These are phyloP conservation scores for Tachina fera DNA, from an alignment of 2,888 invertebrate species.

Conservation along the genomic window DNA sequence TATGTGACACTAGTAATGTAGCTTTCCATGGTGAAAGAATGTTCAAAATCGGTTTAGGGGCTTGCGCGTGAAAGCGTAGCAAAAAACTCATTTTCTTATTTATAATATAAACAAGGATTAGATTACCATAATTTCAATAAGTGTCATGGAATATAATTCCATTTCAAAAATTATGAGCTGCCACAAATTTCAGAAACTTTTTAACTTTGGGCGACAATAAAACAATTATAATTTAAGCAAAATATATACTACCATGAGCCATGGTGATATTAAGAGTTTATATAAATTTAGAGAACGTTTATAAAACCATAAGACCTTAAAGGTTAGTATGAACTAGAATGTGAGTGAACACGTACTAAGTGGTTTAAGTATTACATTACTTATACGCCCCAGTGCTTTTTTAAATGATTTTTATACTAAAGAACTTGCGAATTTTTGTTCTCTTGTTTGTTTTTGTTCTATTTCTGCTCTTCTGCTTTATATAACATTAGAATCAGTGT, in stretches of 20 bases:
- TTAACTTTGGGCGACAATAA: background rate
- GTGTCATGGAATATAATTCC: too few relatives aligned
- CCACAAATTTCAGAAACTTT: background rate
- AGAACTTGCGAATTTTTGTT: background rate
- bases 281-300: constrained; percentile 41
- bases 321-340: constrained; percentile 23
- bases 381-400: constrained; percentile 59
- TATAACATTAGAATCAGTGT: background rate
- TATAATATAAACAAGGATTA: too few relatives aligned
- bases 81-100: too few relatives aligned
- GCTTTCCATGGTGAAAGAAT: too few relatives aligned
- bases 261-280: constrained; percentile 45
- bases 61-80: too few relatives aligned
- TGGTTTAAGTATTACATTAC: constrained; percentile 49
- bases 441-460: background rate
- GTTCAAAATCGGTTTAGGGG: too few relatives aligned
- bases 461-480: constrained; percentile 1
- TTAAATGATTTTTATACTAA: constrained; percentile 2
- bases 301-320: constrained; percentile 22
- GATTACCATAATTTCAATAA: too few relatives aligned
- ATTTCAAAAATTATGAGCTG: too few relatives aligned
- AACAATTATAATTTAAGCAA: background rate
- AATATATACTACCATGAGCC: background rate
- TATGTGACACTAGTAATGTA: too few relatives aligned
- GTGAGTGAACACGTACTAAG: constrained; percentile 14